A percentile compares a stretch with the other conserved stretches of the same genome.
Evolutionary conservation across 2,888 invertebrate species (phyloP).

Genomic region (Tubiluchus corallicola): DNA sequence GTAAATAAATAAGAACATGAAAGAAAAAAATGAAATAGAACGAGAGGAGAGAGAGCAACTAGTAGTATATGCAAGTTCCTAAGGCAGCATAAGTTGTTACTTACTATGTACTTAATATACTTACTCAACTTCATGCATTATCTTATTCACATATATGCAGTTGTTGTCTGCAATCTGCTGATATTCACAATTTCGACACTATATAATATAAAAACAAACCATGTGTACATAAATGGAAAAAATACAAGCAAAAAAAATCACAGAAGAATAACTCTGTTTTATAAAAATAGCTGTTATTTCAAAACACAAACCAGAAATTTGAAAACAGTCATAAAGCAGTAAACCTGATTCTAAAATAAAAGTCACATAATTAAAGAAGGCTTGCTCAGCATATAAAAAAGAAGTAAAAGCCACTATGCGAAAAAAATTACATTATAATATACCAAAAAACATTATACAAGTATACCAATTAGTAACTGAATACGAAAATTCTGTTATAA

Average conservation of each 20-base stretch:
- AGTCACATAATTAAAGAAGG: too few relatives aligned
- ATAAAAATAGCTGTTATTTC: background rate
- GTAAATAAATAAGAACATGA: constrained; percentile 6
- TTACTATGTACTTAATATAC: constrained; percentile 25
- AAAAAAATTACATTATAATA: too few relatives aligned
- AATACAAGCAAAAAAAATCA: constrained; percentile 10
- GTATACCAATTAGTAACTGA: too few relatives aligned
- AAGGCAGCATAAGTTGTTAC: too few relatives aligned
- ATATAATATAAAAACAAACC: constrained; percentile 17
- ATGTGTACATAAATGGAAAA: constrained; percentile 8
- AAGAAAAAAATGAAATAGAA: background rate
- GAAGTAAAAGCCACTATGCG: too few relatives aligned
- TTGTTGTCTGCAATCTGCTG: constrained; percentile 91
- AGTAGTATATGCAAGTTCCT: too few relatives aligned
- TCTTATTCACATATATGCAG: constrained; percentile 99
- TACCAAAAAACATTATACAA: too few relatives aligned
- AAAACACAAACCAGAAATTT: background rate
- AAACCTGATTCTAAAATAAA: too few relatives aligned
- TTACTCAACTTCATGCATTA: constrained; percentile 98
- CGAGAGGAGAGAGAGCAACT: too few relatives aligned
- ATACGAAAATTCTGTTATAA: too few relatives aligned
- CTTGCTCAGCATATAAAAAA: too few relatives aligned
- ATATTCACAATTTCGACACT: constrained; percentile 91
- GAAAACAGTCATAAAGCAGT: too few relatives aligned
- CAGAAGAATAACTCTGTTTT: constrained; percentile 1